Base-by-base conservation (phyloP, 2,797 vertebrate genomes). In the Danio jaintianensis region DNA sequence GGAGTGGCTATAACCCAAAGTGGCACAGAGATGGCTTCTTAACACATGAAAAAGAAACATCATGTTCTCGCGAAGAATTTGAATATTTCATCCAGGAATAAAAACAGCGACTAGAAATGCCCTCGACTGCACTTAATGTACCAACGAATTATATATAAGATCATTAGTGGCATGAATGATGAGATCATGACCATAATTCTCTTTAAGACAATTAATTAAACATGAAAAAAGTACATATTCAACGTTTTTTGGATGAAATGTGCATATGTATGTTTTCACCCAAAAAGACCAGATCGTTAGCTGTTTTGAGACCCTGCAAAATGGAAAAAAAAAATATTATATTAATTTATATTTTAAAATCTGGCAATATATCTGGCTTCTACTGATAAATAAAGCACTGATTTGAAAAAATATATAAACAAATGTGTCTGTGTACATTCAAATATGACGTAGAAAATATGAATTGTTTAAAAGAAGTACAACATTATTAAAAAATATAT, bases 21-120 rank as follows among this genome's bases (percentile, higher is more conserved):
- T 79, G 75, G 75, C 79, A 83, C 50, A 7, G 56, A 77, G 69
- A 83, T 48, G 61, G 69, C 29, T 68, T 81, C 47, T 55, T 79
- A 56, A 70, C 73, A 76, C 72, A 81, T 79, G 53, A 83, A 72
- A 61, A 61, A 78, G 72, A 81, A 79, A 58, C 18, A 50, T 45
- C 82, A 68, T 74, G 66, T 82, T 75, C 77, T 77, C 42, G 16
- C 72, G 9, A 45, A 42, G 69, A 75, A 59, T 67, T 64, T 69
- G 4, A 79, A 84, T 81, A 76, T 76, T 83, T 76, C 16, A 84
- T 81, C 15, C 43, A 38, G 36, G 22, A 68, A 56, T 18, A 38
- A 9, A 62, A 58, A 48, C 48, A 74, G 4, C 9, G 3, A 45
- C 16, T 56, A 15, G 53, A 48, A 12, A 61, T 59, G 66, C 4